A percentile compares a stretch with the other conserved stretches of the same genome.
These are phyloP conservation scores for Mesoclemmys tuberculata DNA, from an alignment of 2,113 vertebrate species.

Conservation along the genomic window DNA sequence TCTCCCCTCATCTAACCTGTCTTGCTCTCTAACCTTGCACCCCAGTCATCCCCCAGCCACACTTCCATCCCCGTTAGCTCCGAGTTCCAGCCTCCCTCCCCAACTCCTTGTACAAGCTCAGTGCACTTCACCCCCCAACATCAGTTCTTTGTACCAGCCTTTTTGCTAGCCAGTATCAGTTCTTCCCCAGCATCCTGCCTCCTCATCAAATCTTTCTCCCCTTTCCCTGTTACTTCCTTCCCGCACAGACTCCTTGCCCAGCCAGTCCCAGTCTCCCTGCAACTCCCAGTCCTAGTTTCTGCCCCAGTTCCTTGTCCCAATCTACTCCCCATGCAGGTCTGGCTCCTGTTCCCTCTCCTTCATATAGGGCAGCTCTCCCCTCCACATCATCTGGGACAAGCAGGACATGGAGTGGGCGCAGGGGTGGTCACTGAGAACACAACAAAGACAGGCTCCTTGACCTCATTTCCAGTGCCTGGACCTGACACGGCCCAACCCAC, in stretches of 20 bases:
- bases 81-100: too few relatives aligned
- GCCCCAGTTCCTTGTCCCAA: neutral
- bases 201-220: neutral
- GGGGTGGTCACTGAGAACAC: neutral
- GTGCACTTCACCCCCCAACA: neutral
- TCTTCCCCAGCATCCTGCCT: neutral
- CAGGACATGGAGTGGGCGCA: neutral
- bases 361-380: neutral
- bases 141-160: neutral
- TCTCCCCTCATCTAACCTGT: too few relatives aligned
- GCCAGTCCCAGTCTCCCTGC: too few relatives aligned
- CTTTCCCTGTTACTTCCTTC: neutral
- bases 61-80: too few relatives aligned
- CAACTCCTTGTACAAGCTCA: neutral
- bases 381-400: neutral
- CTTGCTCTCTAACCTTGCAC: too few relatives aligned
- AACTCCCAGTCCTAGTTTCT: neutral
- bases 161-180: too few relatives aligned
- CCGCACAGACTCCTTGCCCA: neutral
- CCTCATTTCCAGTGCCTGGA: too few relatives aligned
- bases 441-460: neutral
- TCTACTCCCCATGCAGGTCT: neutral
- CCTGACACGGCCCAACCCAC: too few relatives aligned
- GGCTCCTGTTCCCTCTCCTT: fast-evolving
- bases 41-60: too few relatives aligned